phyloP scores from a whole-genome alignment of 1,140 invertebrate genomes.

The Dreissena rostriformis region DNA sequence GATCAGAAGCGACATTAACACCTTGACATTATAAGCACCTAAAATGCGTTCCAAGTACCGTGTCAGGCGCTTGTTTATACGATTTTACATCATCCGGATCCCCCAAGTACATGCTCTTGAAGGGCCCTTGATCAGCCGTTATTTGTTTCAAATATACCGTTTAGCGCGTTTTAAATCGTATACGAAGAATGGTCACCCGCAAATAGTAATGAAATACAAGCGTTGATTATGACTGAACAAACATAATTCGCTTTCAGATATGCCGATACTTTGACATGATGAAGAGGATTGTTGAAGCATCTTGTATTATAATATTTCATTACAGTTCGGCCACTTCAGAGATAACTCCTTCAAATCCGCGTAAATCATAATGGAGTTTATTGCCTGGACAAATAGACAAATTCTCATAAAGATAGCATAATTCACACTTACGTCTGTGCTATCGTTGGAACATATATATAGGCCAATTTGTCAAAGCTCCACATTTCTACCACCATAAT shows the following conservation, averaged over 20 bases:
- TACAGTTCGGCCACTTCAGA: neutral
- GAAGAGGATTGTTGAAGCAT: slow-evolving; percentile 28
- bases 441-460: no score
- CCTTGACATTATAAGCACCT: no score
- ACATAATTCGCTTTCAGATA: slow-evolving; percentile 8
- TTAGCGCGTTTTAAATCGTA: neutral
- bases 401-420: slow-evolving; percentile 4
- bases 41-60: no score
- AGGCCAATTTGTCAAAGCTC: no score
- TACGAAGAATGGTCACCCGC: neutral
- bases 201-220: slow-evolving; percentile 15
- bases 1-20: no score
- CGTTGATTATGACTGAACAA: slow-evolving; percentile 2
- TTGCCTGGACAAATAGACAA: slow-evolving; percentile 31
- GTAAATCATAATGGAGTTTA: slow-evolving; percentile 37
- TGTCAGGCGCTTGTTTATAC: neutral
- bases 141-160: neutral
- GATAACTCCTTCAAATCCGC: slow-evolving; percentile 15
- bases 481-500: no score
- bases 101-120: neutral
- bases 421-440: no score
- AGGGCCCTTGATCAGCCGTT: neutral
- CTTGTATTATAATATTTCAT: slow-evolving; percentile 22
- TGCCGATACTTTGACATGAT: slow-evolving; percentile 10
- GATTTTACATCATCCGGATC: neutral